Evolutionary conservation across 2,888 invertebrate species (phyloP).

Genomic region (Agrochola macilenta): DNA sequence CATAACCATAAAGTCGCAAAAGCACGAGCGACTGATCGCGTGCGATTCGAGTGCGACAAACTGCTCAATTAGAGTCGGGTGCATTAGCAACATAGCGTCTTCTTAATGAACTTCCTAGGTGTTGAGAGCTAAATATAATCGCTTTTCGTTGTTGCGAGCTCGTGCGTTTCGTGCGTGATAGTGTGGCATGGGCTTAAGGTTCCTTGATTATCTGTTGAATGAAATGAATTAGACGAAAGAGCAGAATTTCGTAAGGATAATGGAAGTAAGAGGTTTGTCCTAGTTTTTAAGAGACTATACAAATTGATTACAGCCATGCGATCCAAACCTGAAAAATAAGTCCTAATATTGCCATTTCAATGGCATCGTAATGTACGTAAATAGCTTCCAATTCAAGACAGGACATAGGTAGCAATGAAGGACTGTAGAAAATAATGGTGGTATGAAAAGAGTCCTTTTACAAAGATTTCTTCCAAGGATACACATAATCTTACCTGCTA

Average conservation of each 20-base stretch:
- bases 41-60: conserved; percentile 63
- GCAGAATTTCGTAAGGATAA: neutral
- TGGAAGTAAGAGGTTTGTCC: neutral
- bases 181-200: conserved; percentile 64
- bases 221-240: neutral
- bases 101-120: conserved; percentile 82
- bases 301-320: neutral
- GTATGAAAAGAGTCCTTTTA: neutral
- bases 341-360: neutral
- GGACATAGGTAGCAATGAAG: neutral
- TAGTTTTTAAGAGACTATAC: neutral
- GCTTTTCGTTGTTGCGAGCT: conserved; percentile 62
- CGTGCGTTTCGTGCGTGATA: conserved; percentile 40
- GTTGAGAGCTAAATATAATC: conserved; percentile 79
- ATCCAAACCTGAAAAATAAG: neutral
- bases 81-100: conserved; percentile 76
- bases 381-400: neutral
- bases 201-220: neutral
- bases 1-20: conserved; percentile 66
- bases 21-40: conserved; percentile 59
- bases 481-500: neutral
- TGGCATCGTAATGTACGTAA: neutral
- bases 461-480: neutral
- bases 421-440: too few species aligned
- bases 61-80: conserved; percentile 77